Base-by-base conservation (phyloP, 2,888 invertebrate genomes). In the Drosophila imparisetae region DNA sequence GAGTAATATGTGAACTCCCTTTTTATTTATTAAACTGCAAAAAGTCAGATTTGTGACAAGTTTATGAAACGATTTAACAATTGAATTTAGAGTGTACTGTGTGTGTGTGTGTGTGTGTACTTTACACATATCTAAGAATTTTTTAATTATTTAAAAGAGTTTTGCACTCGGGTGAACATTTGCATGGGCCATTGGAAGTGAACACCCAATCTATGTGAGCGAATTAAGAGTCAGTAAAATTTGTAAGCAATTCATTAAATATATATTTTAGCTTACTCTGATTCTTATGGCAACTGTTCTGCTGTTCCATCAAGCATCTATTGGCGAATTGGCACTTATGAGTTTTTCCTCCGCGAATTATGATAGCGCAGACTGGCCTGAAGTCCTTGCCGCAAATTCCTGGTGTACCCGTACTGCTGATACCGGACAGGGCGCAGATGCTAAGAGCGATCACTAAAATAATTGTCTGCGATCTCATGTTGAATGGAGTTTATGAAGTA, bases 341-440 rank as follows among this genome's bases (percentile, higher is more conserved):
- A 11, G 1, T 32, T 32, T 11, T 24, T 0, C 36, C 36, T n/a
- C 59, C 49, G 4, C 6, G 24, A 0, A 5, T 57, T 45, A 15
- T 29, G 11, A 4, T 32, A 45, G 21, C 80, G 42, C 83, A 82
- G 1, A 80, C 29, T 1, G 80, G 82, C 1, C 1, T 32, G 0
- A 0, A 0, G 0, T 4, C 11, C 11, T 0, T 11, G 11, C 1
- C 0, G 52, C 45, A n/a, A 1, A 0, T 30, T 18, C 36, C 53
- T 24, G 0, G 0, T 15, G 2, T 0, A 2, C 24, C 2, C 0
- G 0, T 7, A 18, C 8, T 2, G 4, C 27, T n/a, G 10, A 18
- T 18, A 6, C 13, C 40, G 6, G 42, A 48, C 10, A 73, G 13
- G 10, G 29, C 64, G 18, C 59, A 54, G 21, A 36, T 10, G n/a